Base-by-base conservation (phyloP, 2,888 invertebrate genomes). In the Emmelina monodactyla region DNA sequence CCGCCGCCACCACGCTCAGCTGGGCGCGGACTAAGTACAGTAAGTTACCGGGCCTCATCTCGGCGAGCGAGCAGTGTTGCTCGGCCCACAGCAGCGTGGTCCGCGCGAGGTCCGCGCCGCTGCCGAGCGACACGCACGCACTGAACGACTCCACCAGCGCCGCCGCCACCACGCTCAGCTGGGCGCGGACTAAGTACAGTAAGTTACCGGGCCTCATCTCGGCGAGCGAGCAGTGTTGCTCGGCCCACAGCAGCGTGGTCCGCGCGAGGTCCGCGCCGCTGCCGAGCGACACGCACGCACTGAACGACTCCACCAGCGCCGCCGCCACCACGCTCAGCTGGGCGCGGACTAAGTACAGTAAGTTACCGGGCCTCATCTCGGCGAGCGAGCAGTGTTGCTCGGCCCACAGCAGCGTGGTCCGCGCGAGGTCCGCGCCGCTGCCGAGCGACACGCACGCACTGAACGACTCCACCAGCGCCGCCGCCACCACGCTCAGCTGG, bases 331-430 rank as follows among this genome's bases (percentile, higher is more conserved):
- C 85, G 73, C 96, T 95, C 65, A 97, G 93, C 95, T 96, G 81
- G 11, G n/a, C n/a, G n/a, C n/a, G n/a, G n/a, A n/a, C n/a, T n/a
- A n/a, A n/a, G n/a, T n/a, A n/a, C n/a, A n/a, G n/a, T n/a, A n/a
- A n/a, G n/a, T 65, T 82, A 97, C 97, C 92, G 62, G 96, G 96
- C 55, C 97, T 84, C 72, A 97, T 88, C 81, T 93, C 91, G 49
- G 92, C 91, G 44, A 97, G 86, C 29, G 96, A 94, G 79, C 97
- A 97, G 72, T 95, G 94, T 64, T 97, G 96, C 71, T 97, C 96
- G 37, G 95, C 88, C 97, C 97, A 97, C 41, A 92, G 84, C 58
- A 94, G 84, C 40, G 94, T 93, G 45, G 96, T 93, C 49, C 94
- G 87, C 68, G 92, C 94, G 43, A 97, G 83, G 75, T 97, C 97